These are phyloP conservation scores for Hozukius guyotensis DNA, from an alignment of 2,797 vertebrate species.

Conservation along the genomic window DNA sequence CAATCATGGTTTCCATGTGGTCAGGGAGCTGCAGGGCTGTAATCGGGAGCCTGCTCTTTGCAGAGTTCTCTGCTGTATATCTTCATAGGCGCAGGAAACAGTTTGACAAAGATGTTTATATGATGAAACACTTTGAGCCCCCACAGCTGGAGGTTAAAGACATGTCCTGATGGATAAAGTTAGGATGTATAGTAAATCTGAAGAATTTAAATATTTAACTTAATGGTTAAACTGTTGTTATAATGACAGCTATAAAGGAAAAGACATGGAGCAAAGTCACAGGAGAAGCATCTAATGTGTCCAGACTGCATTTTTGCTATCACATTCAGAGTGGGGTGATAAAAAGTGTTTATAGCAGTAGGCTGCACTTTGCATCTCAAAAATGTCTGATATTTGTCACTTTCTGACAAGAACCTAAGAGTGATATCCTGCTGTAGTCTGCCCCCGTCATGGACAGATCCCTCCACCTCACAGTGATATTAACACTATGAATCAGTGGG, in stretches of 20 bases:
- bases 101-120: conserved; percentile 56
- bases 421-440: background rate
- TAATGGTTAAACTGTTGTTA: background rate
- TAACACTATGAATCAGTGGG: background rate
- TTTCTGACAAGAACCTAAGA: background rate
- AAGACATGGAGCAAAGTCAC: background rate
- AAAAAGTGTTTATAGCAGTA: conserved; percentile 34
- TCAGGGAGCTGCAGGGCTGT: conserved; percentile 70
- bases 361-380: background rate
- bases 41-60: conserved; percentile 62
- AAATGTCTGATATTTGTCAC: conserved; percentile 43
- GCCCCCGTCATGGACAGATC: background rate
- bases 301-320: background rate
- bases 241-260: background rate
- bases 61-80: conserved; percentile 30
- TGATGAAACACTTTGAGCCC: conserved; percentile 41
- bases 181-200: background rate
- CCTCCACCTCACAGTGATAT: background rate
- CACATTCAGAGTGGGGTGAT: background rate
- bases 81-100: conserved; percentile 55
- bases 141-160: background rate
- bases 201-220: conserved; percentile 17
- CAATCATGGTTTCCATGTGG: conserved; percentile 82
- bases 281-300: background rate
- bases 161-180: conserved; percentile 5